A percentile compares a stretch with the other conserved stretches of the same genome.
phyloP scores from a whole-genome alignment of 2,113 vertebrate genomes.

The Clarias magur region DNA sequence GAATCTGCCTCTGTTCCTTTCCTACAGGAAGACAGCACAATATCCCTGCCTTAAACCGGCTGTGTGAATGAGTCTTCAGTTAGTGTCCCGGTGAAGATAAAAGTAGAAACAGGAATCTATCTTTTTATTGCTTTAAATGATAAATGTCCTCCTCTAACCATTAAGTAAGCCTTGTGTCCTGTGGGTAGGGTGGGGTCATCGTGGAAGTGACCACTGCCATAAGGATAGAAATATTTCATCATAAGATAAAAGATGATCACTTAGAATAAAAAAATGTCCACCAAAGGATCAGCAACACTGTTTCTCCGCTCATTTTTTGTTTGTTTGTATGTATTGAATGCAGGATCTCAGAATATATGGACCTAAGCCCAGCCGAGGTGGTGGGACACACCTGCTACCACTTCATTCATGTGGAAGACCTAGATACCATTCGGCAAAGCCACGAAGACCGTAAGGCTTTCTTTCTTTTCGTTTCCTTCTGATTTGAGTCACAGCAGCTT shows the following conservation, averaged over 20 bases:
- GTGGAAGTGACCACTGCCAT: not conserved
- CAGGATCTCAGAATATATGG: conserved; percentile 91
- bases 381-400: conserved; percentile 88
- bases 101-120: no score
- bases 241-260: not conserved
- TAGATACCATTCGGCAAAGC: conserved; percentile 82
- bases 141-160: not conserved
- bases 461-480: not conserved
- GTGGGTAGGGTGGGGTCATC: not conserved
- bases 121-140: not conserved
- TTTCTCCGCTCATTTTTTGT: not conserved
- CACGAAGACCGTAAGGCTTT: conserved; percentile 83
- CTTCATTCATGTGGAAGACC: conserved; percentile 85
- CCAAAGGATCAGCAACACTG: not conserved
- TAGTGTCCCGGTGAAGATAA: no score
- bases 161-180: not conserved
- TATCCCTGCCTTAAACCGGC: no score
- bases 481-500: not conserved
- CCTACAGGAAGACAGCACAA: no score
- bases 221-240: not conserved
- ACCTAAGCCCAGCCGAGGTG: conserved; percentile 83
- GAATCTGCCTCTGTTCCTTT: no score
- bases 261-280: not conserved
- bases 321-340: conserved; percentile 18
- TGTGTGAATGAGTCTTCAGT: no score